phyloP scores from a whole-genome alignment of 2,797 vertebrate genomes.

The Tamandua tetradactyla region DNA sequence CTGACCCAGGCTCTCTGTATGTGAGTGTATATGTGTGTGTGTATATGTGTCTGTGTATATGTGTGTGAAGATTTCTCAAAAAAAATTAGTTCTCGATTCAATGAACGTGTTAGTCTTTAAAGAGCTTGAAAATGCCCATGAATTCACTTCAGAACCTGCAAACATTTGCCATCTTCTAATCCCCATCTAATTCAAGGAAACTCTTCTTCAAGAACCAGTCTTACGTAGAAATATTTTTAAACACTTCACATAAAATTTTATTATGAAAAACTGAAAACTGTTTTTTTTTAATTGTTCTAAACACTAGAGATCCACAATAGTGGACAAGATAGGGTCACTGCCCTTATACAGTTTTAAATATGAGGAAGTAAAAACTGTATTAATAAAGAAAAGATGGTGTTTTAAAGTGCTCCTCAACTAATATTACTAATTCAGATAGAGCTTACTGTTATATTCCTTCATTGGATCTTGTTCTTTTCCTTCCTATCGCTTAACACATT shows the following conservation, averaged over 20 bases:
- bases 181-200: not conserved
- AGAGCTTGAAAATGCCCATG: not conserved
- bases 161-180: not conserved
- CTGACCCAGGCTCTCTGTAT: not conserved
- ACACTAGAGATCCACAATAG: not conserved
- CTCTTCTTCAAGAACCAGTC: not conserved
- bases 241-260: slow-evolving; percentile 14
- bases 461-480: not conserved
- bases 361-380: not conserved
- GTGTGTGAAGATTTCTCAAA: too few relatives aligned
- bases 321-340: not conserved
- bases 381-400: not conserved
- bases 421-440: not conserved
- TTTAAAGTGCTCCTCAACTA: not conserved
- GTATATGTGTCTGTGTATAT: not conserved
- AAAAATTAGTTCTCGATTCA: not conserved
- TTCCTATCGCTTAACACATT: not conserved
- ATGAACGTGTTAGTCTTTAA: not conserved
- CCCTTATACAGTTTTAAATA: not conserved
- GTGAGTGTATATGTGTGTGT: not conserved
- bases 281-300: not conserved
- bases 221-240: slow-evolving; percentile 6
- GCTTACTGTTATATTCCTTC: not conserved
- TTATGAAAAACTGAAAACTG: slow-evolving; percentile 35
- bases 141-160: not conserved